Evolutionary conservation across 2,888 invertebrate genomes (phyloP).

Genomic region (Drosophila nr. perissopoda): DNA sequence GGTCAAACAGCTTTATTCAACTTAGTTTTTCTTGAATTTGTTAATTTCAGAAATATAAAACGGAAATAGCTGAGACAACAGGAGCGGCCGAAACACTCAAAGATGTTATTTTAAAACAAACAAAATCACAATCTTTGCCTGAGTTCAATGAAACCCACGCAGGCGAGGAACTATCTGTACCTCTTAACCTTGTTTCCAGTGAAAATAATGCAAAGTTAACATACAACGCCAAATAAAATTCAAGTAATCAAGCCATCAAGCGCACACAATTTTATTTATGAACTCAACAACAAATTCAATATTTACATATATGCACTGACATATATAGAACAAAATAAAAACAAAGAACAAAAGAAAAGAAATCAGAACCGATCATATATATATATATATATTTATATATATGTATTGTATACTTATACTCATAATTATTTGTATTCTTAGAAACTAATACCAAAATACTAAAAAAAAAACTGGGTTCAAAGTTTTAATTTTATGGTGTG

Average conservation of each 20-base stretch:
- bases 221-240: constrained; percentile 78
- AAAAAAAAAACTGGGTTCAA: constrained; percentile 53
- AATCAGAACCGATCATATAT: constrained; percentile 9
- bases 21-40: background rate
- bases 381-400: constrained; percentile 55
- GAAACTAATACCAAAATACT: constrained; percentile 79
- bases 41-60: constrained; percentile 61
- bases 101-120: constrained; percentile 68
- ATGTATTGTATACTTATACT: constrained; percentile 59
- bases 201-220: constrained; percentile 78
- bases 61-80: constrained; percentile 55
- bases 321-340: constrained; percentile 7
- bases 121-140: constrained; percentile 65
- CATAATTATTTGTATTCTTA: constrained; percentile 69
- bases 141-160: constrained; percentile 64
- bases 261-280: constrained; percentile 71
- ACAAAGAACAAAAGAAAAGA: constrained; percentile 1
- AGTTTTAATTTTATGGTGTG: constrained; percentile 68
- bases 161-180: constrained; percentile 72
- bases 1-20: background rate
- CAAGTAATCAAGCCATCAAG: constrained; percentile 56
- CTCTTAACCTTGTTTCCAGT: constrained; percentile 81
- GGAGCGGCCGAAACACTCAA: constrained; percentile 61
- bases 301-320: constrained; percentile 19
- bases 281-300: constrained; percentile 32